phyloP scores from a whole-genome alignment of 2,113 vertebrate genomes.

The Collichthys lucidus region DNA sequence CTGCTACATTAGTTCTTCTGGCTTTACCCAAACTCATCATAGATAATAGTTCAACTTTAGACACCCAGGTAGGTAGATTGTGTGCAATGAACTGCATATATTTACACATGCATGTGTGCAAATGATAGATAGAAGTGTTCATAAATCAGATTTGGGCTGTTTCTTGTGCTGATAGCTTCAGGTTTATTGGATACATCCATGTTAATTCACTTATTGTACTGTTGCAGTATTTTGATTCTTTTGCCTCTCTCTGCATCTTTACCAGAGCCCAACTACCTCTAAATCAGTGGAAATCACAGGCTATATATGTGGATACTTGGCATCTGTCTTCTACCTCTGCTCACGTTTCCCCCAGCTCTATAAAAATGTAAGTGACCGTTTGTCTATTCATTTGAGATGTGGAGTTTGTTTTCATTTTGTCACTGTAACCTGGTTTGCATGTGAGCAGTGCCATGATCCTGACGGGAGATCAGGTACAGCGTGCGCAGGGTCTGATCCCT shows the following conservation, averaged over 20 bases:
- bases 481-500: neutral
- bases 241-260: neutral
- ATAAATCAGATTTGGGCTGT: neutral
- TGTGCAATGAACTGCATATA: neutral
- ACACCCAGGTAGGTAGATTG: conserved; percentile 59
- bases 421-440: neutral
- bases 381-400: neutral
- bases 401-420: neutral
- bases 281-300: conserved; percentile 80
- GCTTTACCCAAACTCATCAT: conserved; percentile 75
- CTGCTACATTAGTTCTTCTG: conserved; percentile 57
- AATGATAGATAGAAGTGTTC: neutral
- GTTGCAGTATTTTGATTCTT: neutral
- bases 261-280: conserved; percentile 65
- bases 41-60: conserved; percentile 46
- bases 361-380: conserved; percentile 80
- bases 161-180: neutral
- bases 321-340: conserved; percentile 83
- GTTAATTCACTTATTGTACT: neutral
- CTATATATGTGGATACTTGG: conserved; percentile 83
- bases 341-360: conserved; percentile 83
- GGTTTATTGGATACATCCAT: neutral
- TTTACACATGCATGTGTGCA: neutral
- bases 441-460: neutral
- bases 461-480: neutral